phyloP scores from a whole-genome alignment of 1,140 invertebrate genomes.

The Aphelenchoides fujianensis region DNA sequence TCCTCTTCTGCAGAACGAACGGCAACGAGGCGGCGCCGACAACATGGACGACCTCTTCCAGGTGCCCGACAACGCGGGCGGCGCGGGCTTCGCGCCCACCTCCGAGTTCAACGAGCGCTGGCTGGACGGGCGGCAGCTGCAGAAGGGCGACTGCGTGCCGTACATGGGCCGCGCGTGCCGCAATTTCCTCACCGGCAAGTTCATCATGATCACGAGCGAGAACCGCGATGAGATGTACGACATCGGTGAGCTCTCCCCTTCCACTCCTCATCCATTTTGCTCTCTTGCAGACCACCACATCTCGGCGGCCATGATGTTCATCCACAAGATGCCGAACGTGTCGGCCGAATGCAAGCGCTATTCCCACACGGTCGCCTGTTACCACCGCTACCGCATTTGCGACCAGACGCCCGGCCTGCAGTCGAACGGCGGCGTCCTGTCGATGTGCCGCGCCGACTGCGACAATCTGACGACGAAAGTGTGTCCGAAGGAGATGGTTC shows the following conservation, averaged over 20 bases:
- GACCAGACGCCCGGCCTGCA: slow-evolving; percentile 23
- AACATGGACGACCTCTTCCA: slow-evolving; percentile 26
- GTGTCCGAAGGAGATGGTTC: slow-evolving; percentile 49
- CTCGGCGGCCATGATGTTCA: slow-evolving; percentile 43
- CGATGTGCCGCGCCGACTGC: slow-evolving; percentile 44
- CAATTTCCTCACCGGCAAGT: slow-evolving; percentile 38
- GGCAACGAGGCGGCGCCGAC: slow-evolving; percentile 8
- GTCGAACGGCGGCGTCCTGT: slow-evolving; percentile 27
- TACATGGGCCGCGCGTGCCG: slow-evolving; percentile 44
- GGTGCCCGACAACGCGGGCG: slow-evolving; percentile 39
- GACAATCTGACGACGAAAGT: slow-evolving; percentile 45
- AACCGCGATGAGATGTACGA: slow-evolving; percentile 51
- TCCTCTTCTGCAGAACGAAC: background rate
- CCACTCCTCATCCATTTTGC: slow-evolving; percentile 18
- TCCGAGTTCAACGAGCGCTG: slow-evolving; percentile 36
- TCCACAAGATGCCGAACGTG: slow-evolving; percentile 42
- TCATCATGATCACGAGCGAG: slow-evolving; percentile 48
- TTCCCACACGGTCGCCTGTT: slow-evolving; percentile 52
- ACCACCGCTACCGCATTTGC: slow-evolving; percentile 48
- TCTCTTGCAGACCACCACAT: slow-evolving; percentile 39
- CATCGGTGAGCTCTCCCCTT: slow-evolving; percentile 30
- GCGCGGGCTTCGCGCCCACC: slow-evolving; percentile 35
- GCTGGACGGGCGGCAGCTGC: slow-evolving; percentile 42
- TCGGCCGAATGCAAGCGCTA: slow-evolving; percentile 46
- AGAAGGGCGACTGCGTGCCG: slow-evolving; percentile 43